Conservation (phyloP, 1,140 invertebrate species). For the Parapsyche elsis region DNA sequence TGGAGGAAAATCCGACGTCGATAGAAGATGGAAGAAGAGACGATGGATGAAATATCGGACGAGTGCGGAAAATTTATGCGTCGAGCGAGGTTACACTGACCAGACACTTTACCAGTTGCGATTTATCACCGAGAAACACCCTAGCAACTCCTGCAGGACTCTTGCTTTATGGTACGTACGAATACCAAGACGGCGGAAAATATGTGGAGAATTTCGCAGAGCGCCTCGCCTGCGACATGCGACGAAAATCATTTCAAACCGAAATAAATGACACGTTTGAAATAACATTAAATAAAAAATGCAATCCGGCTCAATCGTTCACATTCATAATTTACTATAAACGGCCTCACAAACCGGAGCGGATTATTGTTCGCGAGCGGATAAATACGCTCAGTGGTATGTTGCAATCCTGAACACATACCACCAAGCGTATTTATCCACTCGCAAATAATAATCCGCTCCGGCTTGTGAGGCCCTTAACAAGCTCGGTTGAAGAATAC, state of each 20-base stretch:
- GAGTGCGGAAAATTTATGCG: not conserved
- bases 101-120: conserved; percentile 3
- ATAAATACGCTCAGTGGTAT: no score
- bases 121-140: conserved; percentile 6
- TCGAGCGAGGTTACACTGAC: not conserved
- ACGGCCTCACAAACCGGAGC: no score
- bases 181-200: not conserved
- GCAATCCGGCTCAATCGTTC: no score
- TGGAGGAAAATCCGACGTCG: not conserved
- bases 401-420: no score
- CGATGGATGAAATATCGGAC: conserved; percentile 17
- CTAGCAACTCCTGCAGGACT: not conserved
- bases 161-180: not conserved
- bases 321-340: no score
- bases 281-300: no score
- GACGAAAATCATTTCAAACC: not conserved
- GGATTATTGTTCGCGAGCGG: no score
- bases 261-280: not conserved
- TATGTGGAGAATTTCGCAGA: not conserved
- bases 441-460: no score
- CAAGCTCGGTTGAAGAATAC: no score
- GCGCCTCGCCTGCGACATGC: not conserved
- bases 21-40: not conserved
- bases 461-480: no score
- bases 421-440: no score